Conservation (phyloP, 2,797 vertebrate genomes). For the Rousettus madagascariensis region DNA sequence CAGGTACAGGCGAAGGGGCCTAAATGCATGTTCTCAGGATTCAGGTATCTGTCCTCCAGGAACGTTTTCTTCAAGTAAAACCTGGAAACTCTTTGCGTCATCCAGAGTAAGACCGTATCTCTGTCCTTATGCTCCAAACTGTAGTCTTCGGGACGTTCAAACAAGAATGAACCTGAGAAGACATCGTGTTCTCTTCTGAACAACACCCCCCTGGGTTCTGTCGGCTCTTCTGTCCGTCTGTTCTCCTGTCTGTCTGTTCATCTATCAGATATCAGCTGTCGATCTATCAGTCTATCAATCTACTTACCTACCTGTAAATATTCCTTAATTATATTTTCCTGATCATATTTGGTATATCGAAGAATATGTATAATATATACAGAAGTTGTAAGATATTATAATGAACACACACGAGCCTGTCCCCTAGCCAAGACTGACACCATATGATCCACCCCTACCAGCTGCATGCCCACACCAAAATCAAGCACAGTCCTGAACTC, state of each 20-base stretch:
- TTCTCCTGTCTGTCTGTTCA: neutral
- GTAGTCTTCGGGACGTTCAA: neutral
- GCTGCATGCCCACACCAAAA: neutral
- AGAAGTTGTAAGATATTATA: neutral
- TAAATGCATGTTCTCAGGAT: fast-evolving
- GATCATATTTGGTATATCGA: neutral
- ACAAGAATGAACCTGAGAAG: neutral
- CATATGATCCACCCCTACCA: fast-evolving
- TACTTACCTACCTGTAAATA: neutral
- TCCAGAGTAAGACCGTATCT: neutral
- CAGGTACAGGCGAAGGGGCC: no score
- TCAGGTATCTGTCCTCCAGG: fast-evolving
- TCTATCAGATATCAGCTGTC: neutral
- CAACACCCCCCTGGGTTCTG: neutral
- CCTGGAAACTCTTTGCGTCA: neutral
- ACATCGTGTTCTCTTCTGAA: fast-evolving
- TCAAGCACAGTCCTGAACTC: neutral
- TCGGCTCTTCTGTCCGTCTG: no score
- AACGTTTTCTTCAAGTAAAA: neutral
- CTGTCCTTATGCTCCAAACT: neutral
- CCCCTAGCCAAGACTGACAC: neutral
- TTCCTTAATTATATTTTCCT: neutral
- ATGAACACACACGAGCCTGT: fast-evolving
- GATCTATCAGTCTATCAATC: neutral
- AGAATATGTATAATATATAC: neutral